Conservation (phyloP, 1,140 invertebrate genomes). For the Bombus affinis region DNA sequence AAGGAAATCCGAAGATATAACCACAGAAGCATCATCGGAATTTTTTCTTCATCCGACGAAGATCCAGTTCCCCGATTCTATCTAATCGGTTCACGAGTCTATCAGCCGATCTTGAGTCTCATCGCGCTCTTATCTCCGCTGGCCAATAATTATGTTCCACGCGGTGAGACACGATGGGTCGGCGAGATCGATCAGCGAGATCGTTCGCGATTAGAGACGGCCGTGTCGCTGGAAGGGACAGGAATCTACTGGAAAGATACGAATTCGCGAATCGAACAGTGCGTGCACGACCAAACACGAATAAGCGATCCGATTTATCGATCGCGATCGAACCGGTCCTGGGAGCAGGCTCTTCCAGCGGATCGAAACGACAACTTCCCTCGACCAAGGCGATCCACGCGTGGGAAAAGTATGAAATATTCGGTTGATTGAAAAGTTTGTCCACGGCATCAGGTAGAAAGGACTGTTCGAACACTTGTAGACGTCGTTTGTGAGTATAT, state of each 20-base stretch:
- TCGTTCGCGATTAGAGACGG: constrained; percentile 21
- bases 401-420: not conserved
- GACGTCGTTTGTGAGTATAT: too few relatives aligned
- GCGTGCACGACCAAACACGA: constrained; percentile 28
- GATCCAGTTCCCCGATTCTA: constrained; percentile 10
- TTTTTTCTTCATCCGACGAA: not conserved
- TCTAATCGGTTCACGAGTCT: not conserved
- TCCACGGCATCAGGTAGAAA: not conserved
- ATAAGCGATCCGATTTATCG: constrained; percentile 50
- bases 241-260: constrained; percentile 23
- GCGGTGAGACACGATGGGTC: constrained; percentile 35
- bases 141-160: constrained; percentile 39
- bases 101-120: constrained; percentile 26
- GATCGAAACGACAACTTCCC: constrained; percentile 1
- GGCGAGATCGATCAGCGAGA: constrained; percentile 35
- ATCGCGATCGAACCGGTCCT: constrained; percentile 41
- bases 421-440: not conserved
- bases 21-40: not conserved
- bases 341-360: not conserved
- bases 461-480: not conserved
- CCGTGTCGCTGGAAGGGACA: constrained; percentile 6
- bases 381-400: not conserved
- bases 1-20: not conserved
- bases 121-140: constrained; percentile 22
- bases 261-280: not conserved